Conservation (phyloP, 2,888 invertebrate genomes). For the Andrena praecox region DNA sequence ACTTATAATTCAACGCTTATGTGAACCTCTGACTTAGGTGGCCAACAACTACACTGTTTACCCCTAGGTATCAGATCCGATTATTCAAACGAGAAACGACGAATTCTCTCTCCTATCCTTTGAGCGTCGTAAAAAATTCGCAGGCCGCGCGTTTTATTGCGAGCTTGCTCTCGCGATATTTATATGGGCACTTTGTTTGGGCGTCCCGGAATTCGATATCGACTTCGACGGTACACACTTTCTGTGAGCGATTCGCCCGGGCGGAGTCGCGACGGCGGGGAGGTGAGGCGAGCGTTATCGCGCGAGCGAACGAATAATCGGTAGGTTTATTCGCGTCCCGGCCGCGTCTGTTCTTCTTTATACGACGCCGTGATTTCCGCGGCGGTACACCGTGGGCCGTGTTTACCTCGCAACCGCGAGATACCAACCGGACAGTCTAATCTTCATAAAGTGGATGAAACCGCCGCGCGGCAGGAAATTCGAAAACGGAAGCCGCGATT, state of each 20-base stretch:
- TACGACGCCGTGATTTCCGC: conserved; percentile 14
- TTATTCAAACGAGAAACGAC: conserved; percentile 57
- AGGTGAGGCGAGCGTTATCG: not conserved
- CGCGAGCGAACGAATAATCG: conserved; percentile 15
- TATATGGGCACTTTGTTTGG: conserved; percentile 29
- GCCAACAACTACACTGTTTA: too few relatives aligned
- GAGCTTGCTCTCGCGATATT: conserved; percentile 29
- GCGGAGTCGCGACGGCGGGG: not conserved
- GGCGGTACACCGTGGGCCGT: not conserved
- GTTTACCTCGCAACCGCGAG: conserved; percentile 12
- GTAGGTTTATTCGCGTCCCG: conserved; percentile 14
- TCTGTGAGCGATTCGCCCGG: not conserved
- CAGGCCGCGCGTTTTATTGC: conserved; percentile 49
- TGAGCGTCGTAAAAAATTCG: conserved; percentile 31
- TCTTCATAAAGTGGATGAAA: conserved; percentile 53
- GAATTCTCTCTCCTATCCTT: conserved; percentile 28
- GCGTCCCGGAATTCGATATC: conserved; percentile 44
- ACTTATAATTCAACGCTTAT: too few relatives aligned
- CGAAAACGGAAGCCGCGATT: conserved; percentile 33
- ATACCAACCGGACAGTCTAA: conserved; percentile 53
- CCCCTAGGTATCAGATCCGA: conserved; percentile 45
- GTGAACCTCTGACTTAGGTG: too few relatives aligned
- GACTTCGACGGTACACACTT: conserved; percentile 1
- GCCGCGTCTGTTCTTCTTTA: conserved; percentile 8
- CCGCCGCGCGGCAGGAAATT: conserved; percentile 27